Conservation (phyloP, 2,888 invertebrate genomes). For the Apamea monoglypha region DNA sequence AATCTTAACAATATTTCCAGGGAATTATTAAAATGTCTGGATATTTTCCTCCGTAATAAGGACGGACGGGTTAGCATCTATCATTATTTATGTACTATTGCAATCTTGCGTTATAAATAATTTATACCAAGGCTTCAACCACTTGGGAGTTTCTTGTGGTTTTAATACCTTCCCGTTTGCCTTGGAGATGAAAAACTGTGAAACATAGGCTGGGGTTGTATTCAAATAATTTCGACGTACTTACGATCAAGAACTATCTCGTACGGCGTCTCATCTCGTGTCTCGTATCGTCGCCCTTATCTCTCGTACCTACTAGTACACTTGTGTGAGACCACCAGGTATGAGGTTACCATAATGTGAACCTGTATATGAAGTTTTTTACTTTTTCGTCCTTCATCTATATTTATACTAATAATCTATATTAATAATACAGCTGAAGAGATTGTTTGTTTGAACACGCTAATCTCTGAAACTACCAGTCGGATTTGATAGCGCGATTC, state of each 20-base stretch:
- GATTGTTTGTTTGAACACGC: background rate
- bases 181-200: constrained; percentile 22
- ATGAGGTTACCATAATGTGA: background rate
- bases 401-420: too few relatives aligned
- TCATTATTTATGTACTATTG: constrained; percentile 50
- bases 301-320: background rate
- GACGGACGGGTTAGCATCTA: constrained; percentile 43
- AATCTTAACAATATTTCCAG: constrained; percentile 8
- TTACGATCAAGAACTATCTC: background rate
- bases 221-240: constrained; percentile 4
- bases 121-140: constrained; percentile 20
- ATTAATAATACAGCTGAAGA: too few relatives aligned
- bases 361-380: background rate
- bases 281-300: background rate
- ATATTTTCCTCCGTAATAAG: constrained; percentile 42
- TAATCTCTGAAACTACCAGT: background rate
- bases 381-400: background rate
- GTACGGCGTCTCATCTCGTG: background rate
- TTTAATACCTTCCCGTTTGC: constrained; percentile 27
- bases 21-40: constrained; percentile 34
- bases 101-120: constrained; percentile 52
- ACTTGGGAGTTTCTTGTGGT: constrained; percentile 33
- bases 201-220: background rate
- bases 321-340: background rate
- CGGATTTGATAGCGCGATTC: background rate